Percentiles rank a stretch among this genome's conserved stretches.
phyloP scores from a whole-genome alignment of 2,888 invertebrate genomes.

The Diabrotica balteata region DNA sequence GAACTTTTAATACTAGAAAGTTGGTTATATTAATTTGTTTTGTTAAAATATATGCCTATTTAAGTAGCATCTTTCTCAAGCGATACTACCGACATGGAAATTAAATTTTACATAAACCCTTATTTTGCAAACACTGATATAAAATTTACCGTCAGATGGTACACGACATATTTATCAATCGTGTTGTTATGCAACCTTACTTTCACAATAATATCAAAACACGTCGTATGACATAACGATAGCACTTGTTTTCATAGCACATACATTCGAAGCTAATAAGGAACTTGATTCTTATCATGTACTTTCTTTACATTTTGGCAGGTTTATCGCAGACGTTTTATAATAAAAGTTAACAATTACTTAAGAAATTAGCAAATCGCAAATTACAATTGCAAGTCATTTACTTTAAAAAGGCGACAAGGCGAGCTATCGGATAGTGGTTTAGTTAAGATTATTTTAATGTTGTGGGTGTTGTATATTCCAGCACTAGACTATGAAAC shows the following conservation, averaged over 20 bases:
- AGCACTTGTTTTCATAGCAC: conserved; percentile 13
- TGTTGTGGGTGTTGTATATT: no score
- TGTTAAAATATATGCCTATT: neutral
- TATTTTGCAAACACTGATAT: neutral
- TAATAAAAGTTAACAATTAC: neutral
- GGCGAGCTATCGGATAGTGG: no score
- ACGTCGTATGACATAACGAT: conserved; percentile 7
- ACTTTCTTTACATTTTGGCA: neutral
- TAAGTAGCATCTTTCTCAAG: no score
- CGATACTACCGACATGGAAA: neutral
- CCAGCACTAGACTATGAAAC: no score
- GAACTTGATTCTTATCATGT: conserved; percentile 3
- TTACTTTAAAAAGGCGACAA: no score
- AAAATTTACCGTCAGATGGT: neutral
- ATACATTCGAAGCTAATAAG: neutral
- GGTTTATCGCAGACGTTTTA: neutral
- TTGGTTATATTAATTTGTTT: neutral
- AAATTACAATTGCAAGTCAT: no score
- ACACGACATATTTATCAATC: conserved; percentile 6
- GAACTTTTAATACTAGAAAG: neutral
- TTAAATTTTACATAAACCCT: neutral
- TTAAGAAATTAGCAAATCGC: no score
- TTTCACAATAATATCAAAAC: conserved; percentile 12
- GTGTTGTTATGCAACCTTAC: neutral
- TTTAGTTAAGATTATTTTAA: no score